Conservation (phyloP, 35 echinoderm and acorn worm genomes). For the Lytechinus variegatus region DNA sequence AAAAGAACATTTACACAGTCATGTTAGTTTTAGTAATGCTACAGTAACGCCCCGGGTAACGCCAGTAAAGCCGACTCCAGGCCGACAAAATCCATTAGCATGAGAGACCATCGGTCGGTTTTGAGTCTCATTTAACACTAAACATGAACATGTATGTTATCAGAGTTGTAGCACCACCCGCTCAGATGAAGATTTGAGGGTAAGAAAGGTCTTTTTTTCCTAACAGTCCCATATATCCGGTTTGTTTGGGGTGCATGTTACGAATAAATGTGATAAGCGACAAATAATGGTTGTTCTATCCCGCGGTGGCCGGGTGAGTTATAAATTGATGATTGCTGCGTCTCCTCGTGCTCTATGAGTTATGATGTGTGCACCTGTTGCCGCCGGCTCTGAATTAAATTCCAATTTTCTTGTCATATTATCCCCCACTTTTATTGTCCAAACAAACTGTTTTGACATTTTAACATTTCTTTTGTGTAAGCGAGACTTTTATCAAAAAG, state of each 20-base stretch:
- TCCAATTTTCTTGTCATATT: conserved; percentile 20
- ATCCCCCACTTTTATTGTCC: background rate
- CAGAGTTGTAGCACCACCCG: too few species aligned
- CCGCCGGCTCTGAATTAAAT: background rate
- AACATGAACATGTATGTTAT: too few species aligned
- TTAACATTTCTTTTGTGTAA: background rate
- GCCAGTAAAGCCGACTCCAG: too few species aligned
- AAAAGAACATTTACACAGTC: too few species aligned
- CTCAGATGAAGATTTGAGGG: too few species aligned
- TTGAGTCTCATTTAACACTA: too few species aligned
- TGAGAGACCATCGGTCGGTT: too few species aligned
- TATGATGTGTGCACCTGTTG: background rate
- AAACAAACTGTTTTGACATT: conserved; percentile 13
- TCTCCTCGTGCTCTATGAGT: background rate
- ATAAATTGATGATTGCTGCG: background rate
- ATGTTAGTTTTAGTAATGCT: too few species aligned
- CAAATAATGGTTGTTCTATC: background rate
- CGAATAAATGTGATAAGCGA: conserved; percentile 4
- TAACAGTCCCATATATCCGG: background rate
- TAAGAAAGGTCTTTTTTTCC: too few species aligned
- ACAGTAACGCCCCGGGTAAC: too few species aligned
- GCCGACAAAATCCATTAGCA: too few species aligned
- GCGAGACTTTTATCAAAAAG: background rate
- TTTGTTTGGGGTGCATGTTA: background rate
- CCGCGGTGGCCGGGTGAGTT: background rate